Percentiles rank a stretch among this genome's conserved stretches.
phyloP scores from a whole-genome alignment of 2,888 invertebrate genomes.

The Hemicrepidius hirtus region DNA sequence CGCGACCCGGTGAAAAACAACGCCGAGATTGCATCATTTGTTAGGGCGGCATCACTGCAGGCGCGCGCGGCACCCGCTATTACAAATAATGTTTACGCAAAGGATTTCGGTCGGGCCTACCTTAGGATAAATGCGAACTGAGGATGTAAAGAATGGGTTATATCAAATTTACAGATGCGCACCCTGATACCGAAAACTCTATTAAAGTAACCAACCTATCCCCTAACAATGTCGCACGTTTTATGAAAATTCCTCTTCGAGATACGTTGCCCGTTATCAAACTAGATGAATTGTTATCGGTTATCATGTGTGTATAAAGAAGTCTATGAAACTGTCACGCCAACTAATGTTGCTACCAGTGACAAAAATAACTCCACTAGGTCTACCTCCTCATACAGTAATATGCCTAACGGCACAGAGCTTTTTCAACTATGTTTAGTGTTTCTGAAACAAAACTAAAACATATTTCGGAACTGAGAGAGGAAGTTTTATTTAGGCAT shows the following conservation, averaged over 20 bases:
- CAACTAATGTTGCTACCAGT: too few relatives aligned
- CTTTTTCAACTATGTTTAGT: too few relatives aligned
- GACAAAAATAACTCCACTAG: too few relatives aligned
- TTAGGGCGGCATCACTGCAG: slow-evolving; percentile 45
- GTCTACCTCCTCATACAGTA: too few relatives aligned
- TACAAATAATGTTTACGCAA: slow-evolving; percentile 51
- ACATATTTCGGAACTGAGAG: too few relatives aligned
- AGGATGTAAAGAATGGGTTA: slow-evolving; percentile 39
- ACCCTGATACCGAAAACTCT: slow-evolving; percentile 35
- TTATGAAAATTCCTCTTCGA: background rate
- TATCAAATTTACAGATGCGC: slow-evolving; percentile 47
- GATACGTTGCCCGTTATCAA: too few relatives aligned
- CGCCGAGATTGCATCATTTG: slow-evolving; percentile 51
- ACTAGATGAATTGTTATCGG: background rate
- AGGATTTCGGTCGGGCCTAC: slow-evolving; percentile 43
- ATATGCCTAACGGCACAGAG: too few relatives aligned
- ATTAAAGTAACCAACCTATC: slow-evolving; percentile 32
- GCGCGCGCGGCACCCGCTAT: slow-evolving; percentile 28
- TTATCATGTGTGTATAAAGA: background rate
- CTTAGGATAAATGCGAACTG: slow-evolving; percentile 36
- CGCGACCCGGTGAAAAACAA: slow-evolving; percentile 47
- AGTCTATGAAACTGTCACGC: too few relatives aligned
- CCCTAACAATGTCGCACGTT: background rate
- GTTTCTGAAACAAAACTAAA: too few relatives aligned
- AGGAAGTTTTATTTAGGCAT: too few relatives aligned